Base-by-base conservation (phyloP, 2,797 vertebrate genomes). In the Danio aesculapii region DNA sequence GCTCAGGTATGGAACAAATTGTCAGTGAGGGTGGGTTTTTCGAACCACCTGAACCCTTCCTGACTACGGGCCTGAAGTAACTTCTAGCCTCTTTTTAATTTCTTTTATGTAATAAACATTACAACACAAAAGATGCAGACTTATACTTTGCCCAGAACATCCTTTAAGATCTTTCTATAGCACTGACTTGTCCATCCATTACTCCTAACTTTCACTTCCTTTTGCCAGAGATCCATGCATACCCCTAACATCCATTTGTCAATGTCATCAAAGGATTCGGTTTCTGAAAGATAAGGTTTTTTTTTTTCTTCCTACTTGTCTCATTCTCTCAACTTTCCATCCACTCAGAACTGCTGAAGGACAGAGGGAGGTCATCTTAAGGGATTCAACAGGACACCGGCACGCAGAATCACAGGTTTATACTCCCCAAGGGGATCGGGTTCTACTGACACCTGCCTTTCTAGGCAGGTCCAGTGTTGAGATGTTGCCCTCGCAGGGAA, bases 381-480 rank as follows among this genome's bases (percentile, higher is more conserved):
- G 84, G 52, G 59, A 70, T 90, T 88, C 89, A 88, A 78, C 88
- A 66, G 89, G 88, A 88, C 87, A 88, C 91, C 88, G 91, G 90
- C 89, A 88, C 89, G 86, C 86, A 89, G 91, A 91, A 88, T 87
- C 87, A 88, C 66, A 50, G 86, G 64, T 77, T 83, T 87, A 83
- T 85, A 89, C 83, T 77, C 88, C 85, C 90, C 73, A 72, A 89
- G 88, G 91, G 88, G 92, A 94, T 95, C 92, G 84, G 90, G 92
- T 95, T 94, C 90, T 91, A 92, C 93, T 93, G 93, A 94, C 92
- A 21, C 88, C 88, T 88, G 87, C 80, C 85, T 93, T 92, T 88
- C 59, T 84, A 84, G 85, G 83, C 77, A 86, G 84, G 86, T 91
- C 85, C 84, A 79, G 85, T 84, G 87, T 85, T 88, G 87, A 84